Conservation (phyloP, 2,113 vertebrate genomes). For the Emydura subglobosa region DNA sequence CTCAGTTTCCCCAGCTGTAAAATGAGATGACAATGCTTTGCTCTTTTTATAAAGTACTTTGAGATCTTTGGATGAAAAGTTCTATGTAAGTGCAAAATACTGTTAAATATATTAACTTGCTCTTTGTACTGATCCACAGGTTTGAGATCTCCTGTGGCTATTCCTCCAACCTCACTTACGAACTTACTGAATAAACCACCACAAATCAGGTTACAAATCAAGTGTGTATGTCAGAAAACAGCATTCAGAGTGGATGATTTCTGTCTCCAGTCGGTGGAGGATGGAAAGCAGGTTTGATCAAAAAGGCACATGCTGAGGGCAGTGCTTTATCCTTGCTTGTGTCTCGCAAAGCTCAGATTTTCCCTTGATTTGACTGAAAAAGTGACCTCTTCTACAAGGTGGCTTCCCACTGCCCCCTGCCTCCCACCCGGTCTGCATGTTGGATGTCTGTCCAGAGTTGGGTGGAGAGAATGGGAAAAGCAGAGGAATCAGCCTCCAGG, state of each 20-base stretch:
- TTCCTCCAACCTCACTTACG: not conserved
- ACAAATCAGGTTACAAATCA: not conserved
- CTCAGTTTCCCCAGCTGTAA: not conserved
- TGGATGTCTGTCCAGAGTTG: not conserved
- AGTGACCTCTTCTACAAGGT: not conserved
- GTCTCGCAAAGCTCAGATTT: not conserved
- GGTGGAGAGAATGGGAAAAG: not conserved
- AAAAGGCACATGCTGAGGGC: not conserved
- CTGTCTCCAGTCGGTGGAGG: not conserved
- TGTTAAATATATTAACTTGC: not conserved
- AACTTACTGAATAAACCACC: conserved; percentile 1
- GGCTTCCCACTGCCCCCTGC: no score
- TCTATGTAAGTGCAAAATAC: not conserved
- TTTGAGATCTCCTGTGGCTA: not conserved
- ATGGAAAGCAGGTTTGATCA: not conserved
- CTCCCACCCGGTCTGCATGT: not conserved
- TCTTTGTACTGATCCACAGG: not conserved
- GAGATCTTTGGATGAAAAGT: not conserved
- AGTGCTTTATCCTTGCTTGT: not conserved
- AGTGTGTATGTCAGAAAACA: not conserved
- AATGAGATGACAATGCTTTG: not conserved
- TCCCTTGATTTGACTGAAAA: not conserved
- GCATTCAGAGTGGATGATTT: not conserved
- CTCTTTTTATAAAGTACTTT: not conserved
- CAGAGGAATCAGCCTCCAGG: not conserved